Conservation (phyloP, 2,797 vertebrate genomes). For the Acanthurus lineatus region DNA sequence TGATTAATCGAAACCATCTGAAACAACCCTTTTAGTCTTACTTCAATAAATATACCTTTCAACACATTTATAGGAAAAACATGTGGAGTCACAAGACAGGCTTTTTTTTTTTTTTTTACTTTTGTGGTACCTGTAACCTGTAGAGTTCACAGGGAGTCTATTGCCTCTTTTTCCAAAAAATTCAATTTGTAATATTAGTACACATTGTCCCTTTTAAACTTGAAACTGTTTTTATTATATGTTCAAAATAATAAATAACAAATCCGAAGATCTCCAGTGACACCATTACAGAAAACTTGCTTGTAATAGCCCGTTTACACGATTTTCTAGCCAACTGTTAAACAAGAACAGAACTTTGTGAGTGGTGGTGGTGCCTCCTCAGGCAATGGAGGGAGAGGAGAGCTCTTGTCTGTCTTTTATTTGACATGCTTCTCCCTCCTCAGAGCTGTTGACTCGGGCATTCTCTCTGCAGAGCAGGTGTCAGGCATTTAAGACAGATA, state of each 20-base stretch:
- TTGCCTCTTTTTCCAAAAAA: slow-evolving; percentile 2
- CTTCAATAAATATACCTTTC: slow-evolving; percentile 94
- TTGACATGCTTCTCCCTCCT: slow-evolving; percentile 25
- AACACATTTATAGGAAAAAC: slow-evolving; percentile 84
- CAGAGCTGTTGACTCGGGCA: background rate
- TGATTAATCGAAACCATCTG: slow-evolving; percentile 96
- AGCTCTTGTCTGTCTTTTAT: slow-evolving; percentile 39
- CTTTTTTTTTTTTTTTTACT: slow-evolving; percentile 12
- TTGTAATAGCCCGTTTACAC: slow-evolving; percentile 36
- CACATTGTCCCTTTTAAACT: background rate
- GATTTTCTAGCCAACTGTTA: slow-evolving; percentile 47
- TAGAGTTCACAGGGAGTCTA: background rate
- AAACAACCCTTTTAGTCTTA: slow-evolving; percentile 91
- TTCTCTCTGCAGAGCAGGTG: slow-evolving; percentile 24
- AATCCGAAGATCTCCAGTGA: slow-evolving; percentile 28
- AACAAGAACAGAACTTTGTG: slow-evolving; percentile 37
- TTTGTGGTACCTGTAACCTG: slow-evolving; percentile 51
- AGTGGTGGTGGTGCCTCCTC: slow-evolving; percentile 32
- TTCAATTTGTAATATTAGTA: background rate
- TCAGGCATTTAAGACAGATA: slow-evolving; percentile 26
- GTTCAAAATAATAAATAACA: slow-evolving; percentile 15
- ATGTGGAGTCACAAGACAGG: slow-evolving; percentile 32
- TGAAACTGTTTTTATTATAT: slow-evolving; percentile 7
- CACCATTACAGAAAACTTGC: slow-evolving; percentile 37
- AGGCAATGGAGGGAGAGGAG: background rate